Base-by-base conservation (phyloP, 2,888 invertebrate genomes). In the Celastrina argiolus region DNA sequence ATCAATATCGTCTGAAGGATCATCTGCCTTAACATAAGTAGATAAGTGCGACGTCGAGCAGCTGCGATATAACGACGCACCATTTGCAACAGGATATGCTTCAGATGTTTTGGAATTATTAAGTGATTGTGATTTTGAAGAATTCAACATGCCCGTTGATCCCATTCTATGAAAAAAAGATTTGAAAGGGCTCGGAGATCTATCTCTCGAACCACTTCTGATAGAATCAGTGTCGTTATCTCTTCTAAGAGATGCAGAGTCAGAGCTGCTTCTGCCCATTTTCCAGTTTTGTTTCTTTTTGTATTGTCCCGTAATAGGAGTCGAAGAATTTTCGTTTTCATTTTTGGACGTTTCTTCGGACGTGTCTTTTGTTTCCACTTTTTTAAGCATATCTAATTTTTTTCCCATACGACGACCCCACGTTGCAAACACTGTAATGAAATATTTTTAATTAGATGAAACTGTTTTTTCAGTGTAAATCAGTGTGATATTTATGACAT, bases 321-420 rank as follows among this genome's bases (percentile, higher is more conserved):
- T 73, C 28, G 88, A 78, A 64, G 89, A 84, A 63, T 84, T 81
- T 67, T 84, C 84, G 58, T 79, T 81, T 66, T 85, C 84, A 68
- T 78, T 76, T 12, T 81, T 69, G 76, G 84, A 71, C 73, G 79
- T 66, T 80, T 82, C 84, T 72, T 82, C 81, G 42, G 90, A 80
- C 39, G 87, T 81, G 79, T 94, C 93, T 82, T 94, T 93, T 56
- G 92, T 84, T 66, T 95, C 94, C 66, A 92, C 85, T 74, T 94
- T 93, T 73, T 95, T 94, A 69, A 96, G 90, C 78, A 95, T 93
- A 77, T 96, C 96, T 76, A 96, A 88, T 82, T 95, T 95, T 74
- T 94, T 94, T 72, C 95, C 95, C 95, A 96, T 95, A 72, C 94
- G 93, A 70, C 95, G 94, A 76, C 96, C 95, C 96, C 96, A 96